A percentile compares a stretch with the other conserved stretches of the same genome.
phyloP scores from a whole-genome alignment of 2,113 vertebrate genomes.

The Phyllopteryx taeniolatus region DNA sequence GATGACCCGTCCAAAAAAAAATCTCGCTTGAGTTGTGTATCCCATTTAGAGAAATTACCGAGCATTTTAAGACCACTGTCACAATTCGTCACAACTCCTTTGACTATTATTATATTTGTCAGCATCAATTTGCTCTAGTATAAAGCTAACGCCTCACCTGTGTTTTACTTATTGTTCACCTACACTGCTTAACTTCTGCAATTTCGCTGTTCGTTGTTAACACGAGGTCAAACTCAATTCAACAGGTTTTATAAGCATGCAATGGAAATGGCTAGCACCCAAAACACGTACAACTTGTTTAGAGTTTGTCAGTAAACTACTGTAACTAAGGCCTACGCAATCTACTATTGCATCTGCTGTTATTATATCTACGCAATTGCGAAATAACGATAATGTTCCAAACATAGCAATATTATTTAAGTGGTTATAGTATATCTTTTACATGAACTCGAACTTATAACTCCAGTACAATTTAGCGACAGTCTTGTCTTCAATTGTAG shows the following conservation, averaged over 20 bases:
- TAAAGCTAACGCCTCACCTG: background rate
- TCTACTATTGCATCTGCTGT: background rate
- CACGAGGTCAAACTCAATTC: background rate
- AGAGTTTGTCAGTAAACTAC: background rate
- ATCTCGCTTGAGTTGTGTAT: constrained; percentile 11
- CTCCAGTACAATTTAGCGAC: background rate
- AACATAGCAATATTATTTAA: background rate
- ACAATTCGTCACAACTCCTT: background rate
- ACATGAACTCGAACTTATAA: background rate
- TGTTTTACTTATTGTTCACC: background rate
- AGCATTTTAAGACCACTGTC: background rate
- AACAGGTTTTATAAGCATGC: background rate
- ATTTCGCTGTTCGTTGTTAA: background rate
- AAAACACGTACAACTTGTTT: background rate
- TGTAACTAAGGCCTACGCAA: background rate
- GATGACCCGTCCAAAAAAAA: constrained; percentile 20
- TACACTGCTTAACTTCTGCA: background rate
- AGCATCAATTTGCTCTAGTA: too few species aligned
- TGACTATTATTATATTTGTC: background rate
- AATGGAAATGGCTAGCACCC: background rate
- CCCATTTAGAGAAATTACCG: background rate
- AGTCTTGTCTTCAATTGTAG: background rate
- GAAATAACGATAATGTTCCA: background rate
- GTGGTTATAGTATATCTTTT: background rate
- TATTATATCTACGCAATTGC: constrained; percentile 3